phyloP scores from a whole-genome alignment of 1,140 invertebrate genomes.

The Saccostrea echinata region DNA sequence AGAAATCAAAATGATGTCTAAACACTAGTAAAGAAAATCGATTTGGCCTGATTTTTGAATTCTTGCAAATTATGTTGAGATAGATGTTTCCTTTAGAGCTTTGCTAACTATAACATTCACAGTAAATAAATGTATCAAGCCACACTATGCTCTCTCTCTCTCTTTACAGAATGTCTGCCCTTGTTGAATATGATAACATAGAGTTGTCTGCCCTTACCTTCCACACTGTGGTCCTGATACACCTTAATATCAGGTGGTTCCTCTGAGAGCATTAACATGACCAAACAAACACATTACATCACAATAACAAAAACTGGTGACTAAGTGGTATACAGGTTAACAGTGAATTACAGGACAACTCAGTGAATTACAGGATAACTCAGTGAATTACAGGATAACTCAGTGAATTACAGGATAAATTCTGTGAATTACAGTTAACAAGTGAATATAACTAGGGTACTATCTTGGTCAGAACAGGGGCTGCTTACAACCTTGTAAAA shows the following conservation, averaged over 20 bases:
- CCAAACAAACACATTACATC: slow-evolving; percentile 10
- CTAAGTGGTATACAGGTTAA: background rate
- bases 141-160: background rate
- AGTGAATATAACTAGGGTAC: background rate
- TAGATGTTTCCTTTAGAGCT: too few species aligned
- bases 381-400: background rate
- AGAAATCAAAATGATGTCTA: background rate
- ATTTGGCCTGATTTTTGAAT: background rate
- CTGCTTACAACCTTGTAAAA: too few species aligned
- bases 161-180: background rate
- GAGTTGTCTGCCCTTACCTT: slow-evolving; percentile 24
- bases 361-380: background rate
- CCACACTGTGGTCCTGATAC: slow-evolving; percentile 38
- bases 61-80: background rate
- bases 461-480: too few species aligned
- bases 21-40: background rate
- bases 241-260: slow-evolving; percentile 46
- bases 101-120: too few species aligned
- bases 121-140: background rate
- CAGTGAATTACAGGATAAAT: background rate
- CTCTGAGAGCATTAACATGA: slow-evolving; percentile 57
- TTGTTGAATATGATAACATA: background rate
- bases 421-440: slow-evolving; percentile 8
- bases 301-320: slow-evolving; percentile 13
- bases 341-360: background rate